Conservation (phyloP, 1,140 invertebrate genomes). For the Psix sp. region DNA sequence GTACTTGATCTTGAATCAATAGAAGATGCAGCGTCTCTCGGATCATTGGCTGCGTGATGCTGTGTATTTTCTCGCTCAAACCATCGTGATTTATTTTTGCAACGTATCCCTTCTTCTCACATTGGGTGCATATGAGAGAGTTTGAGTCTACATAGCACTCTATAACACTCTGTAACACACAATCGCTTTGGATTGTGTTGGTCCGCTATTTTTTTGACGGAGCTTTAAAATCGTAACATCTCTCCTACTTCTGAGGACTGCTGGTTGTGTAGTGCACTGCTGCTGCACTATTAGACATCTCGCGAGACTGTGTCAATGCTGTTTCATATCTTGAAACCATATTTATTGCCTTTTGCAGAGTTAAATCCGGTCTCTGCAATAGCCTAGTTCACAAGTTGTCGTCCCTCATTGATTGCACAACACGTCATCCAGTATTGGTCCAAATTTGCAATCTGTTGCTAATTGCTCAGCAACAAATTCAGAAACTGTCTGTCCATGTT, state of each 20-base stretch:
- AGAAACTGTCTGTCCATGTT: background rate
- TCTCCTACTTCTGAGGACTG: too few species aligned
- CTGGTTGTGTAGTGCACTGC: background rate
- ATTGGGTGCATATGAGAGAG: background rate
- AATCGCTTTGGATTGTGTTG: too few species aligned
- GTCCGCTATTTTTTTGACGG: too few species aligned
- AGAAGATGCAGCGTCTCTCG: too few species aligned
- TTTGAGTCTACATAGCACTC: background rate
- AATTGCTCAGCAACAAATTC: slow-evolving; percentile 18
- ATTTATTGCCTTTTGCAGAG: slow-evolving; percentile 1
- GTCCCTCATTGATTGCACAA: slow-evolving; percentile 25
- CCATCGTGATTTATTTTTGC: background rate
- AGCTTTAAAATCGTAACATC: too few species aligned
- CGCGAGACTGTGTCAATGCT: background rate
- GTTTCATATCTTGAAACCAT: slow-evolving; percentile 9
- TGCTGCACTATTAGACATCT: background rate
- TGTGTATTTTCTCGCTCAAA: too few species aligned
- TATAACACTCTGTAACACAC: background rate
- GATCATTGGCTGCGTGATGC: too few species aligned
- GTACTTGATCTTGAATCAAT: background rate
- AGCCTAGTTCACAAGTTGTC: slow-evolving; percentile 7
- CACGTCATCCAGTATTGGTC: slow-evolving; percentile 14
- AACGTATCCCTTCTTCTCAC: background rate
- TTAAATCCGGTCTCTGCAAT: slow-evolving; percentile 6
- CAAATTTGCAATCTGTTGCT: slow-evolving; percentile 23